Conservation (phyloP, 2,888 invertebrate genomes). For the Cantharis rustica region DNA sequence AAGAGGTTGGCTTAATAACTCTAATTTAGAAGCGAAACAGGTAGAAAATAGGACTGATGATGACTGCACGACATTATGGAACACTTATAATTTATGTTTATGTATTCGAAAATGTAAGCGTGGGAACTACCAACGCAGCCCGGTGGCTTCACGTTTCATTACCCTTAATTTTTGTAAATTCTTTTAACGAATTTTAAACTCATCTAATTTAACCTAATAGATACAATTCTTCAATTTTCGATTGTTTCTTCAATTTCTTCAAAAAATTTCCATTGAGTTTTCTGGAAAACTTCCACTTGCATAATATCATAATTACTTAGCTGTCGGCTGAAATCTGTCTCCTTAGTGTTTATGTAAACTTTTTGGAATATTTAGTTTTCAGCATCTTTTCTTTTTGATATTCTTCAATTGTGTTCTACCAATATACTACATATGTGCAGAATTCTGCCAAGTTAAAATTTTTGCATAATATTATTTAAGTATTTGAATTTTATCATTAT, state of each 20-base stretch:
- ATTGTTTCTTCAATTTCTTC: too few relatives aligned
- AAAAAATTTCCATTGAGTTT: too few relatives aligned
- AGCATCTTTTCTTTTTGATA: too few relatives aligned
- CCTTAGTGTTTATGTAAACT: too few relatives aligned
- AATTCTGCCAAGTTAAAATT: too few relatives aligned
- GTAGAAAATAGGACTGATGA: constrained; percentile 29
- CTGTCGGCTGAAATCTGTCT: too few relatives aligned
- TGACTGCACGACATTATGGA: constrained; percentile 40
- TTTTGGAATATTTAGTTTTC: too few relatives aligned
- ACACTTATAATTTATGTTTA: constrained; percentile 47
- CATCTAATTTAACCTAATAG: not conserved
- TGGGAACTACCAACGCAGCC: constrained; percentile 40
- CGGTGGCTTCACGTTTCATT: constrained; percentile 41
- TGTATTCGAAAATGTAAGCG: constrained; percentile 44
- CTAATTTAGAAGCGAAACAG: constrained; percentile 36
- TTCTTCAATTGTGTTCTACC: too few relatives aligned
- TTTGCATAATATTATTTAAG: too few relatives aligned
- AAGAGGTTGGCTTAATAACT: constrained; percentile 31
- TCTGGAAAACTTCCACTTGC: not conserved
- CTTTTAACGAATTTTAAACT: not conserved
- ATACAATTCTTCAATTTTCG: not conserved
- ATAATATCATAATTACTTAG: too few relatives aligned
- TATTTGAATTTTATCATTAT: too few relatives aligned
- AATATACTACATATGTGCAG: too few relatives aligned
- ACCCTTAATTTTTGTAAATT: constrained; percentile 29